These are phyloP conservation scores for Acronicta leporina DNA, from an alignment of 2,888 invertebrate genomes.

Conservation along the genomic window DNA sequence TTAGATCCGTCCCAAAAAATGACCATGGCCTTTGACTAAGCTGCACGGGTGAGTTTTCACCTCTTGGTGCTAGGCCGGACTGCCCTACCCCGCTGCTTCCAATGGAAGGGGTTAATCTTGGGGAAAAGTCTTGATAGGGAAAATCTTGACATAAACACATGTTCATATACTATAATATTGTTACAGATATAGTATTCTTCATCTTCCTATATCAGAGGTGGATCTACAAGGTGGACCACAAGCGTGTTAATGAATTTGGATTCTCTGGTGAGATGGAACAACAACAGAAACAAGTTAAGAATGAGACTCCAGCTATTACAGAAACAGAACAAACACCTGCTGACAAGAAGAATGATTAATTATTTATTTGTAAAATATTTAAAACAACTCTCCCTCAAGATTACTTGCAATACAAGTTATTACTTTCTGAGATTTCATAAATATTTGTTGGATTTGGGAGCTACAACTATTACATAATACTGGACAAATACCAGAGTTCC, in stretches of 20 bases:
- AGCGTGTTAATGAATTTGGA: constrained; percentile 99
- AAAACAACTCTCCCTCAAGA: constrained; percentile 36
- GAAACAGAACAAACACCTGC: constrained; percentile 67
- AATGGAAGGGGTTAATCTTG: too few relatives aligned
- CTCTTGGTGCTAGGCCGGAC: too few relatives aligned
- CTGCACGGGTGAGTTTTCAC: too few relatives aligned
- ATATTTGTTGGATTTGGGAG: not conserved
- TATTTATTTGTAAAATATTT: constrained; percentile 38
- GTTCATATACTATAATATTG: constrained; percentile 35
- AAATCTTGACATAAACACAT: too few relatives aligned
- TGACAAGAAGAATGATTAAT: constrained; percentile 86
- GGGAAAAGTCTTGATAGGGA: too few relatives aligned
- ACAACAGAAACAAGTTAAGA: constrained; percentile 78
- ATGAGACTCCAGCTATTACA: constrained; percentile 75
- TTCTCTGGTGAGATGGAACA: constrained; percentile 97
- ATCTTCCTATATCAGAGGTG: constrained; percentile 99
- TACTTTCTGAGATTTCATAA: constrained; percentile 20
- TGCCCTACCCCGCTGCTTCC: too few relatives aligned
- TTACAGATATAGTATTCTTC: constrained; percentile 98
- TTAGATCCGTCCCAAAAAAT: too few relatives aligned
- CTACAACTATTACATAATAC: constrained; percentile 5
- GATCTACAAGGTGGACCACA: constrained; percentile 99
- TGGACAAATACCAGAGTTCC: not conserved
- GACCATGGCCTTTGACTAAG: too few relatives aligned
- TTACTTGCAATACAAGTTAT: constrained; percentile 18